These are phyloP conservation scores for Caerostris extrusa DNA, from an alignment of 1,140 invertebrate species.

Conservation along the genomic window DNA sequence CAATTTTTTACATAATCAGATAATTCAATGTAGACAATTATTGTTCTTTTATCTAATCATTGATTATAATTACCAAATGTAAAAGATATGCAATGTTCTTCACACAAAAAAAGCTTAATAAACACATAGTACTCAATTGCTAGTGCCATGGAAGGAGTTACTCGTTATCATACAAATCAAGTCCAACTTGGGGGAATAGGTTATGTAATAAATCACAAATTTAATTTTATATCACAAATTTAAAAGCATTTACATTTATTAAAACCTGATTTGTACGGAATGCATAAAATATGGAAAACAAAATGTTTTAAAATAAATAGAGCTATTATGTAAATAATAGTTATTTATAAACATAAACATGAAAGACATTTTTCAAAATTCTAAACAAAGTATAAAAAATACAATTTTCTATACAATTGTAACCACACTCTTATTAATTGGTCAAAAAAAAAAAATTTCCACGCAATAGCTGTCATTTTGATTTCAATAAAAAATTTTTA, in stretches of 20 bases:
- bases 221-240: constrained; percentile 15
- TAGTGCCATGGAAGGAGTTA: no score
- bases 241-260: not conserved
- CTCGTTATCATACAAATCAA: no score
- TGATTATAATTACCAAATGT: no score
- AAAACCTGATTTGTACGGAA: not conserved
- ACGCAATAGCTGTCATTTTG: not conserved
- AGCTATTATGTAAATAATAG: no score
- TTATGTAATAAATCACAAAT: not conserved
- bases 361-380: constrained; percentile 1
- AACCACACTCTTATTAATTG: not conserved
- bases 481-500: not conserved
- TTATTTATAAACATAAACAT: not conserved
- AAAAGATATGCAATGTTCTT: no score
- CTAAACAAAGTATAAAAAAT: not conserved
- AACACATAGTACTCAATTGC: no score
- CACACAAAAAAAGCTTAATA: no score
- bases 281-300: not conserved
- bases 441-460: not conserved
- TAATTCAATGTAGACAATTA: no score
- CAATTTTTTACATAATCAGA: no score
- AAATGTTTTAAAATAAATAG: not conserved
- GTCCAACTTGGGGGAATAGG: no score
- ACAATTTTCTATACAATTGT: not conserved
- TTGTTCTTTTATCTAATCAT: no score